Conservation (phyloP, 2,797 vertebrate genomes). For the Zenarchopterus dispar region DNA sequence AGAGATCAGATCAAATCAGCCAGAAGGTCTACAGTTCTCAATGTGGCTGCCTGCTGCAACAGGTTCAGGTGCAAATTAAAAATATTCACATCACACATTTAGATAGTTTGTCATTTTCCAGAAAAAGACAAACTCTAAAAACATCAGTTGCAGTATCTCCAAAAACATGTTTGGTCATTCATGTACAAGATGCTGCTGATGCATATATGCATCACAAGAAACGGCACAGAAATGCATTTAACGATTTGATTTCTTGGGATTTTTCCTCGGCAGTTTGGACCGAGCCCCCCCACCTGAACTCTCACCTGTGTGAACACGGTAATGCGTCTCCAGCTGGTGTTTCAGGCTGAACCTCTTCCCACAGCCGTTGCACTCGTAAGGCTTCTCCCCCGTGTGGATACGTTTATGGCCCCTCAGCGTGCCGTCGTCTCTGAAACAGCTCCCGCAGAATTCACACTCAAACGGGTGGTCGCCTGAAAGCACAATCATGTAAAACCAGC, state of each 20-base stretch:
- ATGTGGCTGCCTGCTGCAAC: neutral
- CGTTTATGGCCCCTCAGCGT: slow-evolving; percentile 97
- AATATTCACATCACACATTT: neutral
- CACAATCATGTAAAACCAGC: slow-evolving; percentile 43
- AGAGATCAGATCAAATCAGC: neutral
- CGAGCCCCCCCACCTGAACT: neutral
- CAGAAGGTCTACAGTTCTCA: neutral
- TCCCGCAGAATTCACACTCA: slow-evolving; percentile 98
- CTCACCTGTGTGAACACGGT: slow-evolving; percentile 88
- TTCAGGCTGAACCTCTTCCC: slow-evolving; percentile 99
- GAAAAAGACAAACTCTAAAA: too few species aligned
- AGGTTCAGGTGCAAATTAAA: neutral
- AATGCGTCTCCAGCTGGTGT: slow-evolving; percentile 99
- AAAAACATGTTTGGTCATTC: too few species aligned
- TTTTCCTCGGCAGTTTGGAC: neutral
- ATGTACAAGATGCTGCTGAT: too few species aligned
- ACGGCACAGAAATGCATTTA: too few species aligned
- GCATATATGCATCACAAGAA: too few species aligned
- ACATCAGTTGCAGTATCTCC: too few species aligned
- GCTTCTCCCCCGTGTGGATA: slow-evolving; percentile 98
- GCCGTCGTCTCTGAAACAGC: slow-evolving; percentile 98
- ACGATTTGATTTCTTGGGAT: too few species aligned
- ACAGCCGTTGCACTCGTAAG: slow-evolving; percentile 97
- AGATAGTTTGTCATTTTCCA: too few species aligned
- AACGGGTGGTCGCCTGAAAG: slow-evolving; percentile 95